Base-by-base conservation (phyloP, 1,140 invertebrate species). In the Trachymyrmex septentrionalis region DNA sequence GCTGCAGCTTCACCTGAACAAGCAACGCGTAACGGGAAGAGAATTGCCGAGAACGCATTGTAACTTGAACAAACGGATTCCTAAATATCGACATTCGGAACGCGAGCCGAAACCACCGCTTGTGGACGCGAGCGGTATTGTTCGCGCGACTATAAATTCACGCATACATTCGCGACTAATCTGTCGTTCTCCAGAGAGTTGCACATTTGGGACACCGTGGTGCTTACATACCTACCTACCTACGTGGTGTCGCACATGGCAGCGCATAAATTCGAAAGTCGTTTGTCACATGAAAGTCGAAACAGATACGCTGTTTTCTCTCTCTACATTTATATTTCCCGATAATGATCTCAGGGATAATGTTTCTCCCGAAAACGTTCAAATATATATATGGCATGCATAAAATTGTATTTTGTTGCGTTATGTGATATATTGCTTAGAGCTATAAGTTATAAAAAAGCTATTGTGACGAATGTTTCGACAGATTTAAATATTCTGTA, bases 71-170 rank as follows among this genome's bases (percentile, higher is more conserved):
- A 84, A 84, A 84, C 57, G 55, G 55, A 75, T 75, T 63, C 48
- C 80, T 73, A 75, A 82, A 84, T 84, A 73, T 84, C 69, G 80
- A 84, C 80, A 50, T 84, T 75, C 64, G 34, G 69, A 63, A 53
- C 87, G 88, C 80, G 78, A 90, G 77, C 21, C 55, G n/a, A 61
- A 44, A 44, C 59, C 38, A 50, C 53, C 38, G 50, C 73, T 78
- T 27, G 64, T 48, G 85, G 48, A 85, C 55, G 16, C 64, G 30
- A 71, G 24, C 61, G 69, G 76, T 84, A 85, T 85, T 85, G 61
- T 89, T 5, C 59, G 34, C 24, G 30, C 14, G 59, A 64, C 30
- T 77, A 88, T 91, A 88, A 88, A 89, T 90, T 89, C 66, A 66
- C 19, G 61, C 30, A 3, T 57, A 30, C 75, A 27, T 87, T 85